phyloP scores from a whole-genome alignment of 2,113 vertebrate species.

The Galeopterus variegatus region DNA sequence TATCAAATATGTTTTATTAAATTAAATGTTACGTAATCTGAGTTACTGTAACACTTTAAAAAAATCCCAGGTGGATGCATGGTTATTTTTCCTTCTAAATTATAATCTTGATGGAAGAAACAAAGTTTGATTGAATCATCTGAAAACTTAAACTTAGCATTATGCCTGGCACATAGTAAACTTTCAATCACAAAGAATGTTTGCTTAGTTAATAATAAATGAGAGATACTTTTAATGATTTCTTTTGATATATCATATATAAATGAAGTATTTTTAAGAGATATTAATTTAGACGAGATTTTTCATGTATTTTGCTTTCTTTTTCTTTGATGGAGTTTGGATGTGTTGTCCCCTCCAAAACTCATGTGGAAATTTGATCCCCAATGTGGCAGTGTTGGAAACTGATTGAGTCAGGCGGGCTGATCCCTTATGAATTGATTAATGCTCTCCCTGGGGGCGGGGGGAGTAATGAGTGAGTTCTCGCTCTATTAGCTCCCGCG shows the following conservation, averaged over 20 bases:
- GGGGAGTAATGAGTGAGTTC: too few relatives aligned
- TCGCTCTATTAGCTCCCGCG: too few relatives aligned
- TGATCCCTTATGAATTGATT: too few relatives aligned
- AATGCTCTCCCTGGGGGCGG: too few relatives aligned
- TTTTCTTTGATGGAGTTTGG: background rate
- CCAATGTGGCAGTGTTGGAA: too few relatives aligned
- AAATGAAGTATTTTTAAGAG: background rate
- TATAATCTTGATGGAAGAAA: background rate
- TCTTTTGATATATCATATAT: background rate
- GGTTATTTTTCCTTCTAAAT: conserved; percentile 36
- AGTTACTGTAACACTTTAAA: conserved; percentile 15
- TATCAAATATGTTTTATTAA: conserved; percentile 51
- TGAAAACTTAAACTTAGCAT: background rate
- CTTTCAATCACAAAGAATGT: background rate
- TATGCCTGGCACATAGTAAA: background rate
- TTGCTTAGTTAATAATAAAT: conserved; percentile 42
- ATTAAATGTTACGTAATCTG: background rate
- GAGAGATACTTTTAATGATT: conserved; percentile 19
- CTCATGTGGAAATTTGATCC: too few relatives aligned
- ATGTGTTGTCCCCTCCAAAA: too few relatives aligned
- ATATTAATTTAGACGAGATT: conserved; percentile 11
- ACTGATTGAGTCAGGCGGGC: too few relatives aligned
- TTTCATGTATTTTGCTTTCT: background rate
- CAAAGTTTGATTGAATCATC: background rate
- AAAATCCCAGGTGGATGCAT: background rate